Evolutionary conservation across 2,113 vertebrate species (phyloP), one percentile per base, ranked within the genome.

Genomic region (Pholis gunnellus): DNA sequence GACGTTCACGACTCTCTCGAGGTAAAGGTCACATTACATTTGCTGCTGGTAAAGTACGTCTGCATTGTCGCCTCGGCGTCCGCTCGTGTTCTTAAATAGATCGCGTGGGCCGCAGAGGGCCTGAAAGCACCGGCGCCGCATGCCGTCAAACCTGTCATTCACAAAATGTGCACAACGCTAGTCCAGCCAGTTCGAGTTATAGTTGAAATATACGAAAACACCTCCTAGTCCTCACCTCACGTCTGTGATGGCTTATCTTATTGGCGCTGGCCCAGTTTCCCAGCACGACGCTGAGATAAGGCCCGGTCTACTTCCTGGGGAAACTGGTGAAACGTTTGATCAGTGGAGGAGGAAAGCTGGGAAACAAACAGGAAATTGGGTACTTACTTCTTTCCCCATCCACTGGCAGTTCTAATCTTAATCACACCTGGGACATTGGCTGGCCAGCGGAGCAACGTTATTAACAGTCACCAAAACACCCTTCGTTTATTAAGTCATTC

Each of bases 361-460:
- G 48, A 82, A 78, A 84, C 60, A 85, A 87, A 86, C 75, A 91
- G 88, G 84, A 90, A 89, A 91, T 86, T 86, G 78, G 78, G 44
- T 42, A 66, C 59, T 82, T 67, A 72, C 72, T 10, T 8, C 79
- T 84, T 80, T 18, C 73, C 56, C n/a, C 75, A 38, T 72, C 66
- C 50, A 71, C 40, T 66, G 66, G 67, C 68, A 83, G 72, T 75
- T 85, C 78, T n/a, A 56, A n/a, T 2, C 54, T 89, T 84, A 86
- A 89, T 91, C 75, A 86, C 83, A 86, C n/a, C 44, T 44, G 68
- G 68, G 54, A 86, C 68, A 64, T 40, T 63, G 56, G 54, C 42
- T 68, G 34, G 52, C 36, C 80, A 8, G 1, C 20, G 2, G 20
- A 48, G 60, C 42, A 6, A 34, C 63, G 17, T 79, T 72, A 89